Conservation (phyloP, 2,797 vertebrate species). For the Pseudomugil gertrudae region DNA sequence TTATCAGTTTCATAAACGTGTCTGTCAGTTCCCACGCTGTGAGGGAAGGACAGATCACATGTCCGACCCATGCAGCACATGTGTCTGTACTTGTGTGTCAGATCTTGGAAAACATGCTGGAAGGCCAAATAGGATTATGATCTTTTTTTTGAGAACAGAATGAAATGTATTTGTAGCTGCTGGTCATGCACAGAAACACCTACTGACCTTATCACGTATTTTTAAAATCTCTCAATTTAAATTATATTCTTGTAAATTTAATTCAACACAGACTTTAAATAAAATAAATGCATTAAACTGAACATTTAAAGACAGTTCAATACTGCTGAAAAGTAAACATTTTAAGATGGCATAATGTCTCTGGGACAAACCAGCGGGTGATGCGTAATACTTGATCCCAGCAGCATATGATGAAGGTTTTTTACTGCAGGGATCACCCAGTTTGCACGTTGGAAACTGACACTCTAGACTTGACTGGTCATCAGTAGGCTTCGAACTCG, state of each 20-base stretch:
- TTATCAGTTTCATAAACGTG: constrained; percentile 17
- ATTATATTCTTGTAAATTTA: not conserved
- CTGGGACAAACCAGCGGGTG: not conserved
- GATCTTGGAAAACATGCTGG: constrained; percentile 18
- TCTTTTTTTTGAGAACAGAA: not conserved
- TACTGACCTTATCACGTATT: not conserved
- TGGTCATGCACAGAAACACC: not conserved
- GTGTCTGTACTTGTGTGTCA: constrained; percentile 10
- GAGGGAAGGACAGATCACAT: constrained; percentile 33
- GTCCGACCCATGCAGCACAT: constrained; percentile 24
- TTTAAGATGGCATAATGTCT: too few relatives aligned
- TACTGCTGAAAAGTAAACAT: too few relatives aligned
- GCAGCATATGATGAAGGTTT: not conserved
- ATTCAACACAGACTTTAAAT: not conserved
- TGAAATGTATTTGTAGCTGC: not conserved
- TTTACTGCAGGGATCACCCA: not conserved
- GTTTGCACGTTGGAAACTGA: too few relatives aligned
- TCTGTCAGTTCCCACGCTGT: constrained; percentile 31
- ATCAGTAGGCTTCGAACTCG: not conserved
- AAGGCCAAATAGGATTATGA: not conserved
- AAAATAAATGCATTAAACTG: too few relatives aligned
- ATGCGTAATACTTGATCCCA: not conserved
- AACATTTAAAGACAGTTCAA: too few relatives aligned
- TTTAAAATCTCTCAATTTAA: not conserved
- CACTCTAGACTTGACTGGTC: not conserved